Conservation (phyloP, 2,113 vertebrate species). For the Megalops atlanticus region DNA sequence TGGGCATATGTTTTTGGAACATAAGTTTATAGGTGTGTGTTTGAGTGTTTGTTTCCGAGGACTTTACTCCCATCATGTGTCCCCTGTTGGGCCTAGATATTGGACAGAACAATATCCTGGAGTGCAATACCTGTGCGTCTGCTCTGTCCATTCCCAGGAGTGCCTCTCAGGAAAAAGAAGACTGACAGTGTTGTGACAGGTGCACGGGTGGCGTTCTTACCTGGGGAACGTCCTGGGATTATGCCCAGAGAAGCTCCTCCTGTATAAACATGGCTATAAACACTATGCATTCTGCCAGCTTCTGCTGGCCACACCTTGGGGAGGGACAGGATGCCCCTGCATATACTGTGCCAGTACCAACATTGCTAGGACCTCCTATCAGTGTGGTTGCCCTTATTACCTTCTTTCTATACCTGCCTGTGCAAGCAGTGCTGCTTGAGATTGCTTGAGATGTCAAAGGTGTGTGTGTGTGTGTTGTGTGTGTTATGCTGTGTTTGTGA, state of each 20-base stretch:
- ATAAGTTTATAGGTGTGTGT: too few relatives aligned
- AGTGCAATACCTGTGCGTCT: too few relatives aligned
- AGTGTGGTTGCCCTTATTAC: neutral
- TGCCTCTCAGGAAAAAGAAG: too few relatives aligned
- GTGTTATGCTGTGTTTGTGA: too few relatives aligned
- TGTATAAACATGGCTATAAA: neutral
- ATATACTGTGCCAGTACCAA: too few relatives aligned
- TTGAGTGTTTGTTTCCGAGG: too few relatives aligned
- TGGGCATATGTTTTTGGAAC: too few relatives aligned
- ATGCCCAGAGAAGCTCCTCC: neutral
- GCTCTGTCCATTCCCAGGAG: too few relatives aligned
- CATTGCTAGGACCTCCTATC: neutral
- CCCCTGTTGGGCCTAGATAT: too few relatives aligned
- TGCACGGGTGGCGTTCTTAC: neutral
- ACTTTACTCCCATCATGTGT: too few relatives aligned
- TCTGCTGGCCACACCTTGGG: neutral
- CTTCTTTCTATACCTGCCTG: neutral
- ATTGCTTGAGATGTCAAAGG: neutral
- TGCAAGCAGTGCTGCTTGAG: neutral
- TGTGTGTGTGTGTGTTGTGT: neutral
- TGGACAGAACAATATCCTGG: too few relatives aligned
- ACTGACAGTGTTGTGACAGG: neutral
- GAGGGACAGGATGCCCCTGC: neutral
- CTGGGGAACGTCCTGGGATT: neutral
- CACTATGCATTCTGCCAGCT: neutral